Evolutionary conservation across 2,888 invertebrate genomes (phyloP), one percentile per base, ranked within the genome.

Genomic region (Tanytarsus gracilentus): DNA sequence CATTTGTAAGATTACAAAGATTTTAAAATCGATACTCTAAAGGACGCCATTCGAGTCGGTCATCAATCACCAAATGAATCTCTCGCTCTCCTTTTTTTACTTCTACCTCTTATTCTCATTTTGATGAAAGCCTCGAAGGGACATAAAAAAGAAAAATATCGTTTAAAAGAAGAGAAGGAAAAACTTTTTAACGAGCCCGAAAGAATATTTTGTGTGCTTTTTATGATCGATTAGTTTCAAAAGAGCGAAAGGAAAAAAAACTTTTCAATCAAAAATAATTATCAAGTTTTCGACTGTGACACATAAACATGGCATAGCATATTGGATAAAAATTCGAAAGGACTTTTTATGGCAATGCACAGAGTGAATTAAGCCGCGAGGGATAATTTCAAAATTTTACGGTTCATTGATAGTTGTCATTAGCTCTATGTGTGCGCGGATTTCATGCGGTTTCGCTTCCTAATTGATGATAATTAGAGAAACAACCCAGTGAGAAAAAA

Each of bases 191-290:
- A 53, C 53, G 53, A 53, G 33, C 53, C 8, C 21, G 36, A 36
- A n/a, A n/a, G n/a, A 50, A 27, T 50, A 21, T 53, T 53, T 53
- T 53, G 25, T 53, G 33, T 23, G 21, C 36, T 53, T 33, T 53
- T 53, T 33, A 53, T 53, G 53, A 53, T 53, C 53, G 53, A 53
- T 53, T 53, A 53, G 53, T 53, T 53, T 39, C 7, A 2, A 33
- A 36, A 44, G 18, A 53, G 50, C 25, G 36, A 8, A 11, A 4
- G 9, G 14, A 33, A 33, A 33, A 6, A 33, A 14, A 53, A 53
- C 18, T 53, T 53, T 53, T 36, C 27, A 53, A 36, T 53, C 36
- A 53, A 53, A n/a, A n/a, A 53, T 53, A 53, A 53, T 53, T 33
- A 53, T 53, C 6, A 14, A 33, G 53, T 33, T 36, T 6, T 36